These are phyloP conservation scores for Sarcophaga bullata DNA, from an alignment of 1,140 invertebrate species.

Conservation along the genomic window DNA sequence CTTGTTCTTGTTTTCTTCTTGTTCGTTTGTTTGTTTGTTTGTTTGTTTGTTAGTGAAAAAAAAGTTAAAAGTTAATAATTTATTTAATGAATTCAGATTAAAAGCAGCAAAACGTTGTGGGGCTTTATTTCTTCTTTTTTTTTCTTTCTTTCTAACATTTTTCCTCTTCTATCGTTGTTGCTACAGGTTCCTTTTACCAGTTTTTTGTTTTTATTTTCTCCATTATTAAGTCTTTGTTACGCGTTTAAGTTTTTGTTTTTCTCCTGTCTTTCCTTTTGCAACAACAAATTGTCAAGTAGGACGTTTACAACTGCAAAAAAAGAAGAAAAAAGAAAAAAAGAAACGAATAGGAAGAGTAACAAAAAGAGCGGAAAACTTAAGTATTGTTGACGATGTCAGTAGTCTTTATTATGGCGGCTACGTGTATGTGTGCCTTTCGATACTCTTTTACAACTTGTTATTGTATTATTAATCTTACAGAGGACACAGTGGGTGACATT, in stretches of 20 bases:
- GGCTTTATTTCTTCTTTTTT: background rate
- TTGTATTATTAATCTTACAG: background rate
- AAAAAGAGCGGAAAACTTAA: slow-evolving; percentile 7
- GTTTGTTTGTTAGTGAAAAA: background rate
- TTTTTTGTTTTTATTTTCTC: background rate
- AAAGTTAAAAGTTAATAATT: slow-evolving; percentile 41
- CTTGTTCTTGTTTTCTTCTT: background rate
- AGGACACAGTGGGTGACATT: background rate
- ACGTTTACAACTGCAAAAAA: background rate
- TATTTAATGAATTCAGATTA: slow-evolving; percentile 41
- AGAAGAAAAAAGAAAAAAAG: background rate
- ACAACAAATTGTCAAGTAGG: background rate
- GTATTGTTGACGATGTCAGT: slow-evolving; percentile 18
- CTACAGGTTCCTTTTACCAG: background rate
- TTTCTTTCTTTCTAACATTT: background rate
- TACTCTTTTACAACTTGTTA: background rate
- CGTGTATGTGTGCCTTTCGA: background rate
- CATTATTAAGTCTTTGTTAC: background rate
- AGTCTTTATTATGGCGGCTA: background rate
- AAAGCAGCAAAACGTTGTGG: slow-evolving; percentile 30
- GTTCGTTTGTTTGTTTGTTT: background rate
- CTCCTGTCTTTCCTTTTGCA: no score
- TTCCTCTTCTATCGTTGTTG: background rate
- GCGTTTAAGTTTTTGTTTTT: background rate
- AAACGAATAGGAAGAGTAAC: background rate